Conservation (phyloP, 2,113 vertebrate species). For the Triplophysa dalaica region DNA sequence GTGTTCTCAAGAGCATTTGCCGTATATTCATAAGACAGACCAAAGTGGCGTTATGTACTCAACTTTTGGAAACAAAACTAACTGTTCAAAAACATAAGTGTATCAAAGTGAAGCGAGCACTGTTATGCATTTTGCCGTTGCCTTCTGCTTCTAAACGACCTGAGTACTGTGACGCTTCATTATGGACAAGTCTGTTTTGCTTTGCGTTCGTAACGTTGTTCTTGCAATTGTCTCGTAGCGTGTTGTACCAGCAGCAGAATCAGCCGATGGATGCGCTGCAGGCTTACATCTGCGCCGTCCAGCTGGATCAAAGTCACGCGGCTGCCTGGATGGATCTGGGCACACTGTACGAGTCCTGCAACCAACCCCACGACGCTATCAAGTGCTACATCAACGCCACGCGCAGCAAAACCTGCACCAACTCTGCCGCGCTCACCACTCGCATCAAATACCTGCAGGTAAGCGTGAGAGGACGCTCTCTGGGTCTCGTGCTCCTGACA, state of each 20-base stretch:
- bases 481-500: neutral
- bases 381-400: constrained; percentile 99
- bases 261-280: constrained; percentile 99
- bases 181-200: no score
- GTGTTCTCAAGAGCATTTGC: no score
- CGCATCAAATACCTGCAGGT: constrained; percentile 99
- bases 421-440: constrained; percentile 90
- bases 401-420: constrained; percentile 95
- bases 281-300: constrained; percentile 98
- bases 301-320: constrained; percentile 96
- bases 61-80: no score
- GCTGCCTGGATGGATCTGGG: constrained; percentile 99
- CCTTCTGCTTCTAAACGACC: no score
- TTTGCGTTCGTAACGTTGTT: neutral
- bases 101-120: no score
- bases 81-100: no score
- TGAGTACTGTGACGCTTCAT: no score
- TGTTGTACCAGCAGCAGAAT: constrained; percentile 99
- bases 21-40: no score
- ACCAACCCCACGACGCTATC: constrained; percentile 97
- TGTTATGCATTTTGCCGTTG: no score
- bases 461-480: neutral
- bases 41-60: no score
- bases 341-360: constrained; percentile 97
- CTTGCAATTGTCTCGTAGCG: constrained; percentile 68